These are phyloP conservation scores for Mylabris phalerata DNA, from an alignment of 1,140 invertebrate genomes.

Conservation along the genomic window DNA sequence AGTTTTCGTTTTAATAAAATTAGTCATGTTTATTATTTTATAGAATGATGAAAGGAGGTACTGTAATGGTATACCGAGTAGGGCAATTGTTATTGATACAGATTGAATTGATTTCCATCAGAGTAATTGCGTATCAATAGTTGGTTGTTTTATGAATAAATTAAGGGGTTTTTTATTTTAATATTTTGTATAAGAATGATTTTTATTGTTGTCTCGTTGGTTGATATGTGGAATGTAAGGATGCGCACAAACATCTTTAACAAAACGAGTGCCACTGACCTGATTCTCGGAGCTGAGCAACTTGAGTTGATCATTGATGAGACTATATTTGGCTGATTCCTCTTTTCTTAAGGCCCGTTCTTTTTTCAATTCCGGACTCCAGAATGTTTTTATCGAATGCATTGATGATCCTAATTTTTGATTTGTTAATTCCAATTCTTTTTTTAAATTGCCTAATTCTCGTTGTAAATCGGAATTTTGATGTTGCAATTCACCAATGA, in stretches of 20 bases:
- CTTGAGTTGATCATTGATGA: slow-evolving; percentile 96
- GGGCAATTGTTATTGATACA: too few species aligned
- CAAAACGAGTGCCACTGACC: slow-evolving; percentile 52
- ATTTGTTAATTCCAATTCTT: slow-evolving; percentile 94
- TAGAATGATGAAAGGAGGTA: too few species aligned
- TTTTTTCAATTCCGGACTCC: slow-evolving; percentile 98
- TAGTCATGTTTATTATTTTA: too few species aligned
- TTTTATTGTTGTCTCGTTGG: neutral
- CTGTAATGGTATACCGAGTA: too few species aligned
- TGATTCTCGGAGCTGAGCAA: slow-evolving; percentile 95
- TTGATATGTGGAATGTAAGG: too few species aligned
- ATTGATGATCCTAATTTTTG: slow-evolving; percentile 97
- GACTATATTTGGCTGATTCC: slow-evolving; percentile 93
- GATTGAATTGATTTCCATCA: too few species aligned
- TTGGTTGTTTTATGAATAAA: too few species aligned
- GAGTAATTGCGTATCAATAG: neutral
- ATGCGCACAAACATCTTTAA: too few species aligned
- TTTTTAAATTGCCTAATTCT: slow-evolving; percentile 93
- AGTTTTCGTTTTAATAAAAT: too few species aligned
- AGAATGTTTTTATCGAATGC: slow-evolving; percentile 99
- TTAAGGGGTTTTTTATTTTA: neutral
- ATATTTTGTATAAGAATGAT: neutral
- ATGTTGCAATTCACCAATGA: slow-evolving; percentile 88
- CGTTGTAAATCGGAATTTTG: slow-evolving; percentile 92
- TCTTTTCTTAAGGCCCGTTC: slow-evolving; percentile 93